Percentiles rank a stretch among this genome's conserved stretches.
phyloP scores from a whole-genome alignment of 2,113 vertebrate genomes.

The Ochotona princeps region DNA sequence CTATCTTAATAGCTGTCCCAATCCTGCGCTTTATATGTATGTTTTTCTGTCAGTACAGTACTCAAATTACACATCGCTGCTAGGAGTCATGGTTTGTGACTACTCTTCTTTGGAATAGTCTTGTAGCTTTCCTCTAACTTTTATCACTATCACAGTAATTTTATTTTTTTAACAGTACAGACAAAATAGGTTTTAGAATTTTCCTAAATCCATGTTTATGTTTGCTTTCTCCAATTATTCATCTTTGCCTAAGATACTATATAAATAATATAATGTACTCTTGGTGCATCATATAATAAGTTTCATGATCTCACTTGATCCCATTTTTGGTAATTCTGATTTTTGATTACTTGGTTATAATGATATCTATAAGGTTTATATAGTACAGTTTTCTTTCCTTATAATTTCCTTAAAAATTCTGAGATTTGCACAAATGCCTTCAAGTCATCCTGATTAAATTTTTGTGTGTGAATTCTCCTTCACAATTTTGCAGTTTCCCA shows the following conservation, averaged over 20 bases:
- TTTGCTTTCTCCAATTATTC: conserved; percentile 4
- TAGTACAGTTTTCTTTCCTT: background rate
- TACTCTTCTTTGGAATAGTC: background rate
- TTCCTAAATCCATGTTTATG: background rate
- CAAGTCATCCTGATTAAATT: background rate
- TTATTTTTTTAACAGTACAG: background rate
- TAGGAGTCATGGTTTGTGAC: background rate
- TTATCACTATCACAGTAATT: conserved; percentile 22
- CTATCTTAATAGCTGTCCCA: background rate
- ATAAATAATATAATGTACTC: background rate
- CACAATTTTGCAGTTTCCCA: background rate
- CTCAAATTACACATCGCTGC: background rate
- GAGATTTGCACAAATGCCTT: background rate
- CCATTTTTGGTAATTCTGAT: conserved; percentile 7
- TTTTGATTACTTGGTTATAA: conserved; percentile 1
- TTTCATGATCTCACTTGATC: background rate
- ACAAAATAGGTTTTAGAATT: conserved; percentile 38
- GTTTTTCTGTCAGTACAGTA: background rate
- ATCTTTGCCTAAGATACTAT: background rate
- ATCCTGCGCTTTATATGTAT: background rate
- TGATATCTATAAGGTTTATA: conserved; percentile 6
- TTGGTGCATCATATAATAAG: background rate
- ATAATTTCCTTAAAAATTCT: background rate
- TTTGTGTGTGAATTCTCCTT: background rate
- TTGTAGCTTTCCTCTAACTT: conserved; percentile 15